Conservation (phyloP, 92 coral and sea anemone genomes). For the Muricea muricata region DNA sequence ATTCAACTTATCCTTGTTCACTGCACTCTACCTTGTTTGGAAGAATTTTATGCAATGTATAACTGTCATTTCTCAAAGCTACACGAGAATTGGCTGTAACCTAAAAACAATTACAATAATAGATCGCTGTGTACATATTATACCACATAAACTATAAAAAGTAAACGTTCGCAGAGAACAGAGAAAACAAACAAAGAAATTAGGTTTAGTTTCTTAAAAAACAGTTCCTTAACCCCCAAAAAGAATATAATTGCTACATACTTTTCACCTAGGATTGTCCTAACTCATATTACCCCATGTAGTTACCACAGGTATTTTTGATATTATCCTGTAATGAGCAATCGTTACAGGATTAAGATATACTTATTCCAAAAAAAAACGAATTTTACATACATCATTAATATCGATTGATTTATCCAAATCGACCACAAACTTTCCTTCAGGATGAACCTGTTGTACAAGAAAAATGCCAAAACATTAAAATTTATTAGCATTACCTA, state of each 20-base stretch:
- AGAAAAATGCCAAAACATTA: constrained; percentile 17
- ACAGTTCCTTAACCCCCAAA: too few relatives aligned
- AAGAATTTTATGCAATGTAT: constrained; percentile 93
- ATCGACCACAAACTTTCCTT: constrained; percentile 99
- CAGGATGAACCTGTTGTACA: constrained; percentile 85
- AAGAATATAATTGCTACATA: too few relatives aligned
- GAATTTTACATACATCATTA: constrained; percentile 68
- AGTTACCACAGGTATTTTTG: too few relatives aligned
- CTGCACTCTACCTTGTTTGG: constrained; percentile 86
- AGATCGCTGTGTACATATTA: neutral
- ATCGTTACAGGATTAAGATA: too few relatives aligned
- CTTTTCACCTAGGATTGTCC: too few relatives aligned
- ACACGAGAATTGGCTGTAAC: constrained; percentile 99
- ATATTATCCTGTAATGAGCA: too few relatives aligned
- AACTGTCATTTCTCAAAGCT: constrained; percentile 97
- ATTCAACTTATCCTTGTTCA: too few relatives aligned
- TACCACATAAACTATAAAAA: neutral
- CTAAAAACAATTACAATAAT: constrained; percentile 38
- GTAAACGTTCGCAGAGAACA: too few relatives aligned
- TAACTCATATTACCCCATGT: too few relatives aligned
- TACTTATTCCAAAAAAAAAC: too few relatives aligned
- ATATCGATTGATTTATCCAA: constrained; percentile 96
- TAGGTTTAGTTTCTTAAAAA: too few relatives aligned
- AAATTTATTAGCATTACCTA: neutral
- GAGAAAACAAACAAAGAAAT: too few relatives aligned